Evolutionary conservation across 2,888 invertebrate genomes (phyloP).

Genomic region (Syrphus vitripennis): DNA sequence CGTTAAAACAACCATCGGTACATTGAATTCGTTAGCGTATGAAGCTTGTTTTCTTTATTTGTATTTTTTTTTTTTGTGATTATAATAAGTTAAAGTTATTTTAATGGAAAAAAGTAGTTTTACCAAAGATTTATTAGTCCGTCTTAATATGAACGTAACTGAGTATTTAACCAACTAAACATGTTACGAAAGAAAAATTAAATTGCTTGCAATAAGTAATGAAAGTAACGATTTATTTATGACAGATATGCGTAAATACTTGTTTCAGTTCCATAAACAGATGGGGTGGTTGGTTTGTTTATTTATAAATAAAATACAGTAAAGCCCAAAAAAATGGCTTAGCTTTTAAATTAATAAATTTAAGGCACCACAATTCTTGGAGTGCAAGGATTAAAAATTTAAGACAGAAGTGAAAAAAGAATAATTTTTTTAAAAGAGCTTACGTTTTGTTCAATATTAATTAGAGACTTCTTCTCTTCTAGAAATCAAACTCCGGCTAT

Average conservation of each 20-base stretch:
- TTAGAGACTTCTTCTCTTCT: not conserved
- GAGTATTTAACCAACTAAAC: not conserved
- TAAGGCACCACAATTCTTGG: too few species aligned
- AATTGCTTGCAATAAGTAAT: not conserved
- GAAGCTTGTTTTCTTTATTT: not conserved
- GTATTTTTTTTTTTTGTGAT: not conserved
- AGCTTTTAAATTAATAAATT: too few species aligned
- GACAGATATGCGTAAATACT: too few species aligned
- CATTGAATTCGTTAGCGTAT: not conserved
- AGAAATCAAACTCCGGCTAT: conserved; percentile 78
- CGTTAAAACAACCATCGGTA: not conserved
- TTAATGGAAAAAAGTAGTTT: not conserved
- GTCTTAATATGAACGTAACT: not conserved
- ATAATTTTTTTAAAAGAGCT: too few species aligned
- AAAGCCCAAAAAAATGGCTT: too few species aligned
- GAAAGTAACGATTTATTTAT: not conserved
- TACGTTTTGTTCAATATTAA: not conserved
- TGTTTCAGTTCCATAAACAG: too few species aligned
- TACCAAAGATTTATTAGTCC: not conserved
- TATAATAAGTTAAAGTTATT: not conserved
- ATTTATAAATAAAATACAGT: too few species aligned
- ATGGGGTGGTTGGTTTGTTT: not conserved
- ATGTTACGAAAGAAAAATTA: not conserved
- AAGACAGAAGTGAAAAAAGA: too few species aligned
- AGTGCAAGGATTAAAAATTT: too few species aligned